These are phyloP conservation scores for Urocyon cinereoargenteus DNA, from an alignment of 2,797 vertebrate species.

Conservation along the genomic window DNA sequence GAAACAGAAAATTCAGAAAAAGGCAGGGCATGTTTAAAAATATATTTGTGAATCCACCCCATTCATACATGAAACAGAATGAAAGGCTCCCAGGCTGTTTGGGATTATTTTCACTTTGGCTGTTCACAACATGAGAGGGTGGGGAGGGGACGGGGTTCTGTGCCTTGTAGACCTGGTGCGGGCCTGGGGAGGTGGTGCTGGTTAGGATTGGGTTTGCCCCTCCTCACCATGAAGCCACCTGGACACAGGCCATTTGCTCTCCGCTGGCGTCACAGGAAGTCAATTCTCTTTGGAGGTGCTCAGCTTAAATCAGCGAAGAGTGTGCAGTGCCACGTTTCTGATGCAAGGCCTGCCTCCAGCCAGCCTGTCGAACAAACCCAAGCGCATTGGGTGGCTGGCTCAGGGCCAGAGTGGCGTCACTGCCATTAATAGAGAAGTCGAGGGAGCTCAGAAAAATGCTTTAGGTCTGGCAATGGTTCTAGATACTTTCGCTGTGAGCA, in stretches of 20 bases:
- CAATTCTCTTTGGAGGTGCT: background rate
- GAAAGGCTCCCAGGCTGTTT: background rate
- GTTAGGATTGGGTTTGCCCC: rapidly evolving
- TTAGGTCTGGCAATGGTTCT: conserved; percentile 71
- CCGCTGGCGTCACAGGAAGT: background rate
- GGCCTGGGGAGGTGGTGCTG: background rate
- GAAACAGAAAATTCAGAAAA: conserved; percentile 26
- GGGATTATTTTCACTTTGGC: background rate
- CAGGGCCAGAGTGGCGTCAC: conserved; percentile 80
- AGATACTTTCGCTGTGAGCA: background rate
- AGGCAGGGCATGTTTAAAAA: background rate
- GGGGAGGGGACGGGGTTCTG: background rate
- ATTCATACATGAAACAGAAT: background rate
- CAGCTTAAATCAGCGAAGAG: background rate
- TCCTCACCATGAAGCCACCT: background rate
- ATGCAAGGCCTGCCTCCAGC: conserved; percentile 54
- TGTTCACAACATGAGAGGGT: background rate
- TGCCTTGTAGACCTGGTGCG: background rate
- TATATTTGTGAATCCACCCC: background rate
- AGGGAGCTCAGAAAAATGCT: conserved; percentile 80
- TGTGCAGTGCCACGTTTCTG: background rate
- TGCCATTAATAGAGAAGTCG: conserved; percentile 81
- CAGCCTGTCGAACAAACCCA: conserved; percentile 54
- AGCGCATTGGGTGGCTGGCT: conserved; percentile 69
- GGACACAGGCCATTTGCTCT: background rate